Evolutionary conservation across 2,113 vertebrate species (phyloP).

Genomic region (Ginglymostoma cirratum): DNA sequence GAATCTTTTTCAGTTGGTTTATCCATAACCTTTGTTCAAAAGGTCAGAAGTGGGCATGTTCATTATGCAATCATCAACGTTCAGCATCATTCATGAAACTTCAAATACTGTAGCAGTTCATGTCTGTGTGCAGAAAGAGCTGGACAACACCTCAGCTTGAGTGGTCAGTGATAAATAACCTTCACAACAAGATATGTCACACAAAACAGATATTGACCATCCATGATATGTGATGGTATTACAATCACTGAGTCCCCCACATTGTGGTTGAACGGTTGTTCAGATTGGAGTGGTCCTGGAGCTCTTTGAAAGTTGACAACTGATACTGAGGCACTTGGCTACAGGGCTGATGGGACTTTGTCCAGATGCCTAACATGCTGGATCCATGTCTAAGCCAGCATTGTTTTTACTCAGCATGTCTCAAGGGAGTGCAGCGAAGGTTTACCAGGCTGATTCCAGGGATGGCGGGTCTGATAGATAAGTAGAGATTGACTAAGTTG

Average conservation of each 20-base stretch:
- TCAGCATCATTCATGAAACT: not conserved
- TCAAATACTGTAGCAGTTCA: not conserved
- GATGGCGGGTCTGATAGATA: no score
- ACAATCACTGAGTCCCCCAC: not conserved
- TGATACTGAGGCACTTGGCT: not conserved
- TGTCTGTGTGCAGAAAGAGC: not conserved
- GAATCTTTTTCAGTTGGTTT: no score
- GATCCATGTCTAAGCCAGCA: not conserved
- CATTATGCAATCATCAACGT: no score
- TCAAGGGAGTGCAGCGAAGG: no score
- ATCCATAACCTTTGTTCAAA: no score
- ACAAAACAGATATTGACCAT: not conserved
- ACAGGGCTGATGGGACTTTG: not conserved
- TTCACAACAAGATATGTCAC: not conserved
- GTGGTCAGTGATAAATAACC: not conserved
- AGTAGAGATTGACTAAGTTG: no score
- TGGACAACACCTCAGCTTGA: not conserved
- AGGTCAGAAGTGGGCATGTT: no score
- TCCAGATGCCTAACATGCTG: not conserved
- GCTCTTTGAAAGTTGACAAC: not conserved
- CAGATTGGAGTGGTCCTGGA: not conserved
- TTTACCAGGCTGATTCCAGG: no score
- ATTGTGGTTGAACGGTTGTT: not conserved
- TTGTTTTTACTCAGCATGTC: not conserved
- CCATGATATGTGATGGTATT: not conserved